Conservation (phyloP, 2,888 invertebrate genomes). For the Dasypolia templi region DNA sequence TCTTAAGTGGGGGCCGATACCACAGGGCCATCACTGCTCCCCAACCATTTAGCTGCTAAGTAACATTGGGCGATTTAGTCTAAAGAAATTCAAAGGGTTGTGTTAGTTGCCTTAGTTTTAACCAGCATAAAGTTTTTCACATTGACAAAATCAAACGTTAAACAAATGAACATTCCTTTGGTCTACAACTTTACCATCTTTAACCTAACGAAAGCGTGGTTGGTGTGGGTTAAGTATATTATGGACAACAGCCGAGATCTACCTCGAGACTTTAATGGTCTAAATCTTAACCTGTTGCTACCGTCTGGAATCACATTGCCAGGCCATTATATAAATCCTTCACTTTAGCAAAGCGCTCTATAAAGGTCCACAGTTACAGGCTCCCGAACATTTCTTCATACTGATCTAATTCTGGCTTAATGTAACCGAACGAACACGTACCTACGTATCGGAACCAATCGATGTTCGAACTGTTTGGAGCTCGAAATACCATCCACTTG, state of each 20-base stretch:
- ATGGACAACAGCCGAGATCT: no score
- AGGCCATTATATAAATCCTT: not conserved
- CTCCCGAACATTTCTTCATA: conserved; percentile 46
- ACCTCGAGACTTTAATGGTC: not conserved
- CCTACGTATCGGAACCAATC: conserved; percentile 49
- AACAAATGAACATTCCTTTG: not conserved
- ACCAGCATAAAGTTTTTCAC: not conserved
- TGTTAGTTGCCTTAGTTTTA: not conserved
- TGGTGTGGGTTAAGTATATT: not conserved
- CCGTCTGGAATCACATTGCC: not conserved
- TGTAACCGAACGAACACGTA: conserved; percentile 48
- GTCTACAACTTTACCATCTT: not conserved
- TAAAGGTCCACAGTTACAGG: conserved; percentile 20
- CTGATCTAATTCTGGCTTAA: conserved; percentile 48
- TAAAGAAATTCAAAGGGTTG: not conserved
- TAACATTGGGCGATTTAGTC: not conserved
- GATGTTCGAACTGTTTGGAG: conserved; percentile 54
- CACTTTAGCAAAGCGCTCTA: conserved; percentile 8
- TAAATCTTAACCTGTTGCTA: not conserved
- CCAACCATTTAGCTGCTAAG: not conserved
- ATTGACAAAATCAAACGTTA: not conserved
- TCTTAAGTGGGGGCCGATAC: no score
- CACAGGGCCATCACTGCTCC: no score
- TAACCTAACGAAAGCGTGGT: not conserved
- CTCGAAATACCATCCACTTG: conserved; percentile 79